A percentile compares a stretch with the other conserved stretches of the same genome.
phyloP scores from a whole-genome alignment of 2,888 invertebrate species.

The Cinara cedri region DNA sequence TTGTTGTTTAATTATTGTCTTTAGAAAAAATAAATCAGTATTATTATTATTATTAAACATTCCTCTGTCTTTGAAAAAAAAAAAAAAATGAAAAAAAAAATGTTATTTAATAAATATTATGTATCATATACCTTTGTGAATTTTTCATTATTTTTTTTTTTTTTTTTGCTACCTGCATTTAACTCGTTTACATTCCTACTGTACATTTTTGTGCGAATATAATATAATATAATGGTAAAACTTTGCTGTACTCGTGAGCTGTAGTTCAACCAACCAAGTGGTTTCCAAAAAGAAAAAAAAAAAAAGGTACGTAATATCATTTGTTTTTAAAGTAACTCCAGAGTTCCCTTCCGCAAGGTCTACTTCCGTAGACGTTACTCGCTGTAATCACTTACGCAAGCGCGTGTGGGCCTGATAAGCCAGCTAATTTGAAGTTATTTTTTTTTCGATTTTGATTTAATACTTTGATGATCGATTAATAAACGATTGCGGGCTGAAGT shows the following conservation, averaged over 20 bases:
- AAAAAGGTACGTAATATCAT: not conserved
- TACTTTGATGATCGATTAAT: too few species aligned
- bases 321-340: too few species aligned
- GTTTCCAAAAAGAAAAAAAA: not conserved
- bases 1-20: conserved; percentile 51
- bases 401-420: too few species aligned
- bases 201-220: not conserved
- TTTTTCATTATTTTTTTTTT: not conserved
- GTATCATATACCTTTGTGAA: conserved; percentile 33
- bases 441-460: too few species aligned
- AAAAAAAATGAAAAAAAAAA: conserved; percentile 43
- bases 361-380: too few species aligned
- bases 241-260: too few species aligned
- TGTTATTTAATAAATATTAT: conserved; percentile 55
- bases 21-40: conserved; percentile 45
- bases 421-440: too few species aligned
- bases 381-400: too few species aligned
- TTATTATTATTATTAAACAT: conserved; percentile 39
- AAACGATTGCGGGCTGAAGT: too few species aligned
- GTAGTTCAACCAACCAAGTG: not conserved
- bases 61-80: conserved; percentile 47
- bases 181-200: not conserved
- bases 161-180: too few species aligned
- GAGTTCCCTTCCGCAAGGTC: too few species aligned
- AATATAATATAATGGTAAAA: too few species aligned